Base-by-base conservation (phyloP, 2,888 invertebrate species). In the Micropterix aruncella region DNA sequence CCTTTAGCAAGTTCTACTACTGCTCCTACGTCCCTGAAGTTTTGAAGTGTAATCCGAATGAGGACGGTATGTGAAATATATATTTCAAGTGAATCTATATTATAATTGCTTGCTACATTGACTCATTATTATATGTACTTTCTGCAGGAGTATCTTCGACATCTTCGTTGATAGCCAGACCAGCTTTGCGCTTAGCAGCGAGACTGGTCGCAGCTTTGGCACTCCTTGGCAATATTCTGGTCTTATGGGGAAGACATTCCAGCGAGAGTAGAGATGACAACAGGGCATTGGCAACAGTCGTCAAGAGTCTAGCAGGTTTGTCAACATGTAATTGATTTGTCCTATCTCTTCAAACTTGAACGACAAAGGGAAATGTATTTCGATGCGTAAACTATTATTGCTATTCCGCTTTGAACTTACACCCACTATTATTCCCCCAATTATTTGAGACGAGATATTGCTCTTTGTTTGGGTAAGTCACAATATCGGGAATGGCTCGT, bases 131-230 rank as follows among this genome's bases (percentile, higher is more conserved):
- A n/a, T n/a, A n/a, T n/a, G n/a, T n/a, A n/a, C n/a, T n/a, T n/a
- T n/a, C n/a, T 47, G 47, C 44, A 73, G 73, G 73, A 16, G 63
- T 81, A 1, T 80, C 80, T 0, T 78, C 80, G 7, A 64, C 70
- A 37, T 60, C 69, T 38, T 70, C 80, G 54, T 60, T 82, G 17
- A 56, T 82, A 5, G 70, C 66, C 38, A 75, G 74, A 48, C 70
- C 73, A 7, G 58, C 74, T 9, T 56, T 80, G 40, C 63, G 79
- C 19, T 66, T 72, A 40, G 70, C 75, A 0, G 73, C 79, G 15
- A 81, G 81, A 80, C 56, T 74, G 37, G 75, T 80, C 57, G 75
- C 76, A 2, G 55, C 68, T 16, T 56, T 77, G 7, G 79, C 80
- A 2, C 69, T 75, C 42, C 52, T 70, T 14, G 79, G 80, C n/a